Percentiles rank a stretch among this genome's conserved stretches.
Evolutionary conservation across 2,888 invertebrate species (phyloP).

Genomic region (Cordylochernes scorpioides): DNA sequence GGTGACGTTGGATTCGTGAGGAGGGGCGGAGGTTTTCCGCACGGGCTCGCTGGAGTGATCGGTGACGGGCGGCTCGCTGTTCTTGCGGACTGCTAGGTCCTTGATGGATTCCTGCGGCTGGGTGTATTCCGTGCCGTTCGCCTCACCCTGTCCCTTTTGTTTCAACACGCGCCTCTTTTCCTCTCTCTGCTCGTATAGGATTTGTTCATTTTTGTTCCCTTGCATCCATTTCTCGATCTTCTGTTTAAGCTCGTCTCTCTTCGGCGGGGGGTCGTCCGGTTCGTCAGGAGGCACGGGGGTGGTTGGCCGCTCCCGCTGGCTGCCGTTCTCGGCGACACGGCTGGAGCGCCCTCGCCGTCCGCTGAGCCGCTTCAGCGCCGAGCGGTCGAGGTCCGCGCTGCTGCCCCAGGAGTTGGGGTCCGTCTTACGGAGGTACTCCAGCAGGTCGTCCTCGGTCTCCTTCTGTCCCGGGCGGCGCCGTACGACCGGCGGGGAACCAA

Average conservation of each 20-base stretch:
- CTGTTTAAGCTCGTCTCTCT: constrained; percentile 30
- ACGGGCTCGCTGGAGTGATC: too few relatives aligned
- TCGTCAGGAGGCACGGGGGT: constrained; percentile 28
- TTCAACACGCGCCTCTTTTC: constrained; percentile 6
- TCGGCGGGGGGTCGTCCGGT: constrained; percentile 2
- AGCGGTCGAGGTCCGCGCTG: constrained; percentile 29
- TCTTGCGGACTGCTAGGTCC: constrained; percentile 4
- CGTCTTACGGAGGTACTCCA: constrained; percentile 23
- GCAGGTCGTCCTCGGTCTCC: constrained; percentile 38
- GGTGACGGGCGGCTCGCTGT: too few relatives aligned
- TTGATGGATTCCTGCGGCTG: constrained; percentile 1
- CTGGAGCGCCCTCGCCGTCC: constrained; percentile 51
- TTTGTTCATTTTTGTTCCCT: constrained; percentile 54
- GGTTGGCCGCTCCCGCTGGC: constrained; percentile 15
- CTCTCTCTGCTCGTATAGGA: constrained; percentile 17
- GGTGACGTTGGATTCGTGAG: too few relatives aligned
- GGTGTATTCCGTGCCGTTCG: constrained; percentile 2
- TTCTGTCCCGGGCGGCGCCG: constrained; percentile 6
- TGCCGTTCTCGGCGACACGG: constrained; percentile 20
- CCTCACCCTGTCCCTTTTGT: constrained; percentile 5
- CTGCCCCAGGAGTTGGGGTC: constrained; percentile 13
- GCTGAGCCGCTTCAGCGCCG: constrained; percentile 53
- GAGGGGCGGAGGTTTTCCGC: too few relatives aligned
- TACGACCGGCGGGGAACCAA: constrained; percentile 3
- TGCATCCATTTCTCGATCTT: constrained; percentile 76